Percentiles rank a stretch among this genome's conserved stretches.
These are phyloP conservation scores for human DNA, from an alignment of 2,113 vertebrate species.

Conservation along the genomic window GRCh38 chr14:67121501-67122000, in stretches of 20 bases:
- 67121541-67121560: slow-evolving; percentile 28
- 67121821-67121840: not conserved
- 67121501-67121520: slow-evolving; percentile 28
- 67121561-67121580: not conserved
- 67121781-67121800: not conserved
- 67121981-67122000: slow-evolving; percentile 23
- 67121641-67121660: slow-evolving; percentile 8
- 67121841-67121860: slow-evolving; percentile 3
- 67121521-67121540: slow-evolving; percentile 25
- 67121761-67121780: slow-evolving; percentile 12
- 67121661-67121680: slow-evolving; percentile 29
- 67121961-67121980: not conserved
- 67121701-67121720: not conserved
- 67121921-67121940: not conserved
- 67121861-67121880: not conserved
- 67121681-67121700: not conserved
- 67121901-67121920: slow-evolving; percentile 40
- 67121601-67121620: slow-evolving; percentile 17
- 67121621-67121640: slow-evolving; percentile 12
- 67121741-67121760: not conserved
- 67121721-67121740: slow-evolving; percentile 24
- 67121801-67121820: slow-evolving; percentile 54
- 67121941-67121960: slow-evolving; percentile 4
- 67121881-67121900: not conserved
- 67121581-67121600: not conserved